These are phyloP conservation scores for Physella acuta DNA, from an alignment of 1,140 invertebrate genomes.

Conservation along the genomic window DNA sequence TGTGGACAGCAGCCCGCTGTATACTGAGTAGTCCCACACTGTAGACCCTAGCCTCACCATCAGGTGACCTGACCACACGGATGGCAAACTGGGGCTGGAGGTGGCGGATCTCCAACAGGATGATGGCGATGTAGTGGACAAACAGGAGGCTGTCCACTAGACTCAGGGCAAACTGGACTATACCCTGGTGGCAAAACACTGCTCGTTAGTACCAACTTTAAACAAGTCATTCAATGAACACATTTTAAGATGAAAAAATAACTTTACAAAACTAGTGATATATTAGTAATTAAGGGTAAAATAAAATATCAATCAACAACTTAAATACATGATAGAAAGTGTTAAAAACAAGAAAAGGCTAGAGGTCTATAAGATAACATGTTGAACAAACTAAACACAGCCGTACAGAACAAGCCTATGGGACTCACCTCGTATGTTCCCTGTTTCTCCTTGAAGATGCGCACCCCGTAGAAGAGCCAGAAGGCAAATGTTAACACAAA, in stretches of 20 bases:
- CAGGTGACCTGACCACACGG: conserved; percentile 88
- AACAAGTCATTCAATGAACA: not conserved
- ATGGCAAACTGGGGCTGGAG: conserved; percentile 86
- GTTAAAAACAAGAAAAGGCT: no score
- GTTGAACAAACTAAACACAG: no score
- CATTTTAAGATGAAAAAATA: not conserved
- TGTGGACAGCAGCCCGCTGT: conserved; percentile 90
- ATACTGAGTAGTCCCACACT: conserved; percentile 87
- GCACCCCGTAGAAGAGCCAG: conserved; percentile 97
- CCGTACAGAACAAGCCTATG: no score
- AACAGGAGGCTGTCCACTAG: conserved; percentile 90
- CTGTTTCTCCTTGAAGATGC: conserved; percentile 55
- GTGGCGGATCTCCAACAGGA: conserved; percentile 89
- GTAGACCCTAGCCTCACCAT: conserved; percentile 76
- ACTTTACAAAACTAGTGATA: not conserved
- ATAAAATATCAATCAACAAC: not conserved
- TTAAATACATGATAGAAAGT: not conserved
- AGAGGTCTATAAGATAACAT: no score
- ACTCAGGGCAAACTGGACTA: conserved; percentile 87
- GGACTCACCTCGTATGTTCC: conserved; percentile 29
- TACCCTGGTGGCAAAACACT: conserved; percentile 61
- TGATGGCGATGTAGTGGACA: conserved; percentile 90
- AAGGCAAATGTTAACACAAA: conserved; percentile 91
- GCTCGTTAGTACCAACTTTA: no score
- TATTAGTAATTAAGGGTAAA: not conserved